A percentile compares a stretch with the other conserved stretches of the same genome.
Evolutionary conservation across 2,113 vertebrate species (phyloP).

Genomic region (Pomatostomus ruficeps): DNA sequence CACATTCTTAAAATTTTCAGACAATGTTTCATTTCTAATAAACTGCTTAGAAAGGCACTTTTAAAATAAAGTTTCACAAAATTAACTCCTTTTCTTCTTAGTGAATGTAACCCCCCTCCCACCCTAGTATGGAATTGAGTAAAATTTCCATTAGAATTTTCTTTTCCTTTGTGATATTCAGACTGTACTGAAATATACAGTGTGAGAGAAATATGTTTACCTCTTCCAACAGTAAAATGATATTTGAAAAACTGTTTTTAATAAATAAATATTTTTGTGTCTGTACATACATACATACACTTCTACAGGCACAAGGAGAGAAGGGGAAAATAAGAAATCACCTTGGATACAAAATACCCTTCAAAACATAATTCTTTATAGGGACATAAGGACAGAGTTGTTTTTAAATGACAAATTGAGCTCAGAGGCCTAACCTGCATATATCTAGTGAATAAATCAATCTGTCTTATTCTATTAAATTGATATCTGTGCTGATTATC

Average conservation of each 20-base stretch:
- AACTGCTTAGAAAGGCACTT: neutral
- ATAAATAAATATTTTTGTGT: neutral
- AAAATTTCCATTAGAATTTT: neutral
- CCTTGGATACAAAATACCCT: neutral
- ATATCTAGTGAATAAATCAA: conserved; percentile 21
- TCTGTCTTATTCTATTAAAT: conserved; percentile 8
- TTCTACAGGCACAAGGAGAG: accelerated
- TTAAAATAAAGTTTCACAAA: neutral
- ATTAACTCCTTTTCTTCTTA: neutral
- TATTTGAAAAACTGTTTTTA: neutral
- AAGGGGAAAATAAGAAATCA: neutral
- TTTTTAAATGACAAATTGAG: neutral
- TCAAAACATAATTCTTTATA: neutral
- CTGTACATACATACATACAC: neutral
- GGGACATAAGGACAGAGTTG: neutral
- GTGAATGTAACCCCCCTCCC: neutral
- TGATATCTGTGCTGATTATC: neutral
- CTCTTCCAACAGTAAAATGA: neutral
- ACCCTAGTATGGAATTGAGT: neutral
- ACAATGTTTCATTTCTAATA: neutral
- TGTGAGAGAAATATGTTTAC: neutral
- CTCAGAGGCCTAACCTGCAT: neutral
- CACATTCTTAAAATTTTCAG: neutral
- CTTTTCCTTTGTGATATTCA: neutral
- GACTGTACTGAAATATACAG: neutral